These are phyloP conservation scores for Drosophila phalerata DNA, from an alignment of 2,888 invertebrate genomes.

Conservation along the genomic window DNA sequence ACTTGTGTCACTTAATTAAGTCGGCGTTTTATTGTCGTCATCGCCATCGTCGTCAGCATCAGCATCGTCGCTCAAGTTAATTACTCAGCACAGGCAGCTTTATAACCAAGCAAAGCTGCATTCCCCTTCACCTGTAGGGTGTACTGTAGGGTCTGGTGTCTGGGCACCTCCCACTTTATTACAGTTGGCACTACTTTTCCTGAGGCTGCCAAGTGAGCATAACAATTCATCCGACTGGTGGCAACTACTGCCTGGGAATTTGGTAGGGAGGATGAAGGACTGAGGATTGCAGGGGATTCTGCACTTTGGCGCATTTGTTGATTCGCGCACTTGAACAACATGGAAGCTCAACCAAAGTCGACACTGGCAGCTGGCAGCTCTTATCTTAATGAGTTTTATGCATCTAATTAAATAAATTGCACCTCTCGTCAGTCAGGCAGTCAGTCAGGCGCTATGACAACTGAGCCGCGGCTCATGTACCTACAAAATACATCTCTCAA, in stretches of 20 bases:
- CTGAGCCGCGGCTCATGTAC: conserved; percentile 42
- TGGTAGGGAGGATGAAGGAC: neutral
- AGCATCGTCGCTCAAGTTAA: conserved; percentile 74
- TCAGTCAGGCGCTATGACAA: conserved; percentile 70
- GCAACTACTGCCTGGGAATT: conserved; percentile 31
- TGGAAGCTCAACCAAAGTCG: conserved; percentile 39
- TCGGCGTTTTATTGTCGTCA: conserved; percentile 74
- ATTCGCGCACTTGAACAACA: conserved; percentile 76
- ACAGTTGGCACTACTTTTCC: conserved; percentile 61
- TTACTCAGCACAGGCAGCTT: conserved; percentile 60
- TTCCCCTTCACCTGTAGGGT: conserved; percentile 20
- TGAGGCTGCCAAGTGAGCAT: conserved; percentile 75
- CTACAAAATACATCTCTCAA: conserved; percentile 15
- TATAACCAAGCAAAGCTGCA: conserved; percentile 19
- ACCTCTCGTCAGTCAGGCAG: conserved; percentile 53
- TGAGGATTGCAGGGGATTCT: conserved; percentile 20
- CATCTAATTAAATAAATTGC: conserved; percentile 85
- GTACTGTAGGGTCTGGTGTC: conserved; percentile 11
- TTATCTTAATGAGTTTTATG: conserved; percentile 85
- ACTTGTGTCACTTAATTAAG: conserved; percentile 82
- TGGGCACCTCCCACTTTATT: conserved; percentile 36
- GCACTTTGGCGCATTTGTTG: conserved; percentile 80
- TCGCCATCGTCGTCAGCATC: conserved; percentile 20
- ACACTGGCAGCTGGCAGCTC: conserved; percentile 64
- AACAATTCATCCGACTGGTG: conserved; percentile 68